Base-by-base conservation (phyloP, 53 echinoderm and acorn worm genomes). In the Luidia sarsii region DNA sequence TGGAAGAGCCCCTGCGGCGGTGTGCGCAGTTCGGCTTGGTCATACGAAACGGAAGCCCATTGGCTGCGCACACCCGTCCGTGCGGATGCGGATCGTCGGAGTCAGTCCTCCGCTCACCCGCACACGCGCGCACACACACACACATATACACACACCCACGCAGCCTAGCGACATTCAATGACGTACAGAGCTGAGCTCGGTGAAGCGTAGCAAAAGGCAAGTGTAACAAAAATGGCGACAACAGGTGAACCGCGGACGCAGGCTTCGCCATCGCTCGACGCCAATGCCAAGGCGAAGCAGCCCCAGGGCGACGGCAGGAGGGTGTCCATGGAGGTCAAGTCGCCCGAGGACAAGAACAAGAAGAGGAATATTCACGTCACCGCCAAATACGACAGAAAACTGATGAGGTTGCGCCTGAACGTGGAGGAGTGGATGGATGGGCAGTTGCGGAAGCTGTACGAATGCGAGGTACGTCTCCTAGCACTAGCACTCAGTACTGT, bases 341-440 rank as follows among this genome's bases (percentile, higher is more conserved):
- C 38, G 34, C 25, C 82, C 16, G 82, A 82, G 7, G 82, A 82
- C 39, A 82, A 82, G 82, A 57, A 1, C 22, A 68, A 81, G 68
- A 82, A 82, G 49, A 82, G 82, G 57, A 85, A 85, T 29, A 73
- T 73, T 50, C 73, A 85, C 14, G 64, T 85, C 36, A 85, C 85
- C n/a, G 64, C 64, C 7, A 85, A 85, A 65, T 85, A 85, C 57
- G 61, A 85, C 64, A 70, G 70, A 48, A 85, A 85, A 75, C 70
- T 37, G 37, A 85, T 70, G 74, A 33, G 85, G 25, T 33, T 70
- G 39, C 49, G 85, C 6, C 73, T 85, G 35, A 63, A 74, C 45
- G 61, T 85, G 27, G 85, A 85, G 53, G 85, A 85, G 60, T 85
- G 85, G 85, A 85, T 85, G 85, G 85, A 85, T 36, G 73, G 60